These are phyloP conservation scores for Varanus salvator DNA, from an alignment of 2,113 vertebrate genomes.

Conservation along the genomic window DNA sequence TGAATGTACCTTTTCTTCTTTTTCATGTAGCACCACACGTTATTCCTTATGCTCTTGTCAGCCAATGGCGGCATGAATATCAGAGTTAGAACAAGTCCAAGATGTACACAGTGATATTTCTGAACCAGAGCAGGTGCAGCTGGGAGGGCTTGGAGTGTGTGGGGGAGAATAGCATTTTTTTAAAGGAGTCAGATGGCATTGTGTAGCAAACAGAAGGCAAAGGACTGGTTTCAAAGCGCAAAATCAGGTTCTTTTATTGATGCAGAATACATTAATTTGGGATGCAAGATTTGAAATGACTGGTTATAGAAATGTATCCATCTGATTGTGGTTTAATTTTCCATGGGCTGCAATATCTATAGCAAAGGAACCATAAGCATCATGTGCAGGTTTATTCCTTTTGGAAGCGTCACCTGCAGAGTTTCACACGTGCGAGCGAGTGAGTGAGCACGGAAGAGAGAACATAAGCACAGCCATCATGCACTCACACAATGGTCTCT, in stretches of 20 bases:
- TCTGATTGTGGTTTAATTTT: slow-evolving; percentile 69
- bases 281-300: slow-evolving; percentile 69
- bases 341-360: slow-evolving; percentile 61
- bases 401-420: slow-evolving; percentile 63
- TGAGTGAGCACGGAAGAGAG: background rate
- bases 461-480: slow-evolving; percentile 1
- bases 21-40: slow-evolving; percentile 46
- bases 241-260: slow-evolving; percentile 79
- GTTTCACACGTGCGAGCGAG: slow-evolving; percentile 33
- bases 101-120: slow-evolving; percentile 66
- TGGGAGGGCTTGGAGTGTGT: background rate
- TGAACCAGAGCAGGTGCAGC: slow-evolving; percentile 78
- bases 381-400: slow-evolving; percentile 51
- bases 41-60: slow-evolving; percentile 43
- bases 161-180: slow-evolving; percentile 59
- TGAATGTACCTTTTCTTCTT: slow-evolving; percentile 65
- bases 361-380: slow-evolving; percentile 47
- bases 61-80: slow-evolving; percentile 46
- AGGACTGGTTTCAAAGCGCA: slow-evolving; percentile 72
- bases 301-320: slow-evolving; percentile 72
- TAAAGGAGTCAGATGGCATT: slow-evolving; percentile 76
- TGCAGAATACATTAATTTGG: slow-evolving; percentile 74
- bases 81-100: slow-evolving; percentile 62
- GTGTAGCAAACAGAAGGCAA: slow-evolving; percentile 74
- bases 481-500: background rate